A percentile compares a stretch with the other conserved stretches of the same genome.
These are phyloP conservation scores for Oreohelix idahoensis DNA, from an alignment of 1,140 invertebrate species.

Conservation along the genomic window DNA sequence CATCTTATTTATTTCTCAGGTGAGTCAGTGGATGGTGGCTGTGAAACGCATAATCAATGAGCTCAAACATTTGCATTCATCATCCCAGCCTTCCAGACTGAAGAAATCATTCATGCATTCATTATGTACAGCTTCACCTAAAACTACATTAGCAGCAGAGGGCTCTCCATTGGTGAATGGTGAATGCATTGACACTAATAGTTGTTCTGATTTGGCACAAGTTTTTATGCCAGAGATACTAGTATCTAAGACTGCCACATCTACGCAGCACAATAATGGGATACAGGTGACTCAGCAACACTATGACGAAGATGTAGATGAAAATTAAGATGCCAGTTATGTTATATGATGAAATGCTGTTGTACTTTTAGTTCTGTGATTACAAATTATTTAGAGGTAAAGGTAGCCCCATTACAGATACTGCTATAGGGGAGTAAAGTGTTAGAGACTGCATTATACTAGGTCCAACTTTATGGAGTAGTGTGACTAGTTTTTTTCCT, in stretches of 20 bases:
- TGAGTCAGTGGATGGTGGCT: conserved; percentile 39
- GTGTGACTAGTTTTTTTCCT: too few species aligned
- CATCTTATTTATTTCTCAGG: conserved; percentile 13
- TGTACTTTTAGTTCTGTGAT: too few species aligned
- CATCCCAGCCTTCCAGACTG: neutral
- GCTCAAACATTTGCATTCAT: neutral
- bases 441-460: too few species aligned
- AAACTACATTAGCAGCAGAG: neutral
- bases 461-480: too few species aligned
- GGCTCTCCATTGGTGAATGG: neutral
- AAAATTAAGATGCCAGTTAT: too few species aligned
- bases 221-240: neutral
- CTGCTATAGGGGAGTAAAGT: too few species aligned
- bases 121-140: neutral
- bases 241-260: too few species aligned
- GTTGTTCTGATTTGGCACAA: too few species aligned
- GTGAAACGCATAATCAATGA: conserved; percentile 37
- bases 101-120: neutral
- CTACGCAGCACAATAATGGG: too few species aligned
- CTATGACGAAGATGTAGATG: neutral
- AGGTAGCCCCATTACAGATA: too few species aligned
- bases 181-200: neutral
- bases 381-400: too few species aligned
- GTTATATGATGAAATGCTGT: neutral
- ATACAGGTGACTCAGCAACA: neutral